These are phyloP conservation scores for Drosophila murphyi DNA, from an alignment of 1,140 invertebrate genomes.

Conservation along the genomic window DNA sequence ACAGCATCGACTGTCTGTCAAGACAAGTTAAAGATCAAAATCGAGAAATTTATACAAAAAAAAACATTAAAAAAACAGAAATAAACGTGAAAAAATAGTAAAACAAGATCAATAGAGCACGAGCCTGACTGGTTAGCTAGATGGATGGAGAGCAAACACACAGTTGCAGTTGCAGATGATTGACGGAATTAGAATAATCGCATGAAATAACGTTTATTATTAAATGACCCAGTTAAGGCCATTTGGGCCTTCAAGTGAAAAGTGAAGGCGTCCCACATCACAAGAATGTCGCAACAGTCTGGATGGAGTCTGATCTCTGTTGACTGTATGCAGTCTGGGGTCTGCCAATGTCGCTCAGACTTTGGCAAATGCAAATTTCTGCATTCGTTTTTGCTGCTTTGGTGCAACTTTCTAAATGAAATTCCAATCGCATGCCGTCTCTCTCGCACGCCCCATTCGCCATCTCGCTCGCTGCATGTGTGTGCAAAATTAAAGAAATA, in stretches of 20 bases:
- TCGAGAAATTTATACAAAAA: slow-evolving; percentile 43
- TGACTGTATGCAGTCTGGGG: slow-evolving; percentile 4
- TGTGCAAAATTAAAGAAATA: slow-evolving; percentile 80
- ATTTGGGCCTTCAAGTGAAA: slow-evolving; percentile 55
- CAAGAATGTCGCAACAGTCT: slow-evolving; percentile 70
- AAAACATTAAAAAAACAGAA: not conserved
- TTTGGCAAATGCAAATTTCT: slow-evolving; percentile 71
- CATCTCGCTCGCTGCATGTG: slow-evolving; percentile 44
- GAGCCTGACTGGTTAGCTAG: slow-evolving; percentile 13
- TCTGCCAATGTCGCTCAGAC: slow-evolving; percentile 52
- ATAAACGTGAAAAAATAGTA: slow-evolving; percentile 15
- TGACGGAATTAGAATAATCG: slow-evolving; percentile 76
- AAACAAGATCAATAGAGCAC: slow-evolving; percentile 67
- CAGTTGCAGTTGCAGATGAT: slow-evolving; percentile 76
- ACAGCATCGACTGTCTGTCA: slow-evolving; percentile 33
- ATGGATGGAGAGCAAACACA: slow-evolving; percentile 14
- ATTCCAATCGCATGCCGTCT: slow-evolving; percentile 61
- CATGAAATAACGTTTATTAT: slow-evolving; percentile 60
- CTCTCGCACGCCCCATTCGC: slow-evolving; percentile 8
- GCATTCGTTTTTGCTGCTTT: slow-evolving; percentile 34
- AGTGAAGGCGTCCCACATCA: slow-evolving; percentile 61
- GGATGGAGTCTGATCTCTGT: slow-evolving; percentile 9
- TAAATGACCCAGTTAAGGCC: slow-evolving; percentile 73
- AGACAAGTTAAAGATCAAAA: slow-evolving; percentile 80
- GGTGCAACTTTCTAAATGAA: slow-evolving; percentile 77